Base-by-base conservation (phyloP, 2,113 vertebrate species). In the Nannospalax galili region DNA sequence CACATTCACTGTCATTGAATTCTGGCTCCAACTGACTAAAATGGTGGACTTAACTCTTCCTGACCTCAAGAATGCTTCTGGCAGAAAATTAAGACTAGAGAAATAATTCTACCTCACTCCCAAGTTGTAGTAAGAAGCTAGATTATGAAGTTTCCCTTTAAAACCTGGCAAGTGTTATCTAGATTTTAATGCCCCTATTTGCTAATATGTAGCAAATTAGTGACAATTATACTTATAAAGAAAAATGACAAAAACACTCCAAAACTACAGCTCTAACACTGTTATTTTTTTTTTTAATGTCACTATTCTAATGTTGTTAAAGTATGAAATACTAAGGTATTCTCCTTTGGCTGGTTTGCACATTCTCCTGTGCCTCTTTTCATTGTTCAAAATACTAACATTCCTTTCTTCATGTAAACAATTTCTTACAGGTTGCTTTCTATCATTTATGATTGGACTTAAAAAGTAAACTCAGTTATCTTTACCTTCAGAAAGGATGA, bases 361-460 rank as follows among this genome's bases (percentile, higher is more conserved):
- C 69, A 78, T 40, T 80, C 91, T 62, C 77, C 58, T 75, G 62
- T 64, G 67, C 64, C 85, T 88, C 56, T 74, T 89, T 84, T 73
- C 60, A 12, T 48, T 56, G 15, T 56, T 91, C 40, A 75, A 96
- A 92, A 89, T 56, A 92, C 16, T 67, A 78, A 92, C 88, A 93
- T 67, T 93, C 75, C 62, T 80, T 80, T 91, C 52, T 78, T 92
- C 42, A 62, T 17, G 32, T 60, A 37, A 82, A 90, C 80, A 24
- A 88, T 45, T 96, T 93, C 62, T 92, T 45, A 45, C 94, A 85
- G 73, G 52, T 91, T 62, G 45, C 32, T 80, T 90, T 88, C 70
- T 30, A 58, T 70, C 26, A 79, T 52, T 88, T 91, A 42, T 45
- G 74, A 81, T 17, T 52, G 26, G 24, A 62, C 15, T 77, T 88